phyloP scores from a whole-genome alignment of 2,888 invertebrate genomes.

The Drosophila monieri region DNA sequence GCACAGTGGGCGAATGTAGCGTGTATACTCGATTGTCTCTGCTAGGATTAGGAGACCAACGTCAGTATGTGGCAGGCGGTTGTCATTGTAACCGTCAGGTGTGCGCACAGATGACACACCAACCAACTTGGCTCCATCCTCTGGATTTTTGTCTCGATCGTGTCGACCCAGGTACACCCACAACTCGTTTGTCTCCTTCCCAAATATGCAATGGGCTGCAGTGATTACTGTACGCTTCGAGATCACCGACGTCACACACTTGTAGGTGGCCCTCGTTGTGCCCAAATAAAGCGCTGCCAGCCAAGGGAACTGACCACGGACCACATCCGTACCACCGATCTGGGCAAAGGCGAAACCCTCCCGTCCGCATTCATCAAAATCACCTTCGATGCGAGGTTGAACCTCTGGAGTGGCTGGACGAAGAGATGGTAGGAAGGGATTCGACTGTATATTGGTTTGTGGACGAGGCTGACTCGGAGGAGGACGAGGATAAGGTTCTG shows the following conservation, averaged over 20 bases:
- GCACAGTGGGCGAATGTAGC: conserved; percentile 77
- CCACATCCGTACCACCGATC: conserved; percentile 1
- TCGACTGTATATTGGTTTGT: neutral
- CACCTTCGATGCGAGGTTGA: neutral
- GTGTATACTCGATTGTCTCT: conserved; percentile 39
- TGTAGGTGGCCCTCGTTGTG: conserved; percentile 62
- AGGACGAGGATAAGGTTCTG: neutral
- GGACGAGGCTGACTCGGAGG: neutral
- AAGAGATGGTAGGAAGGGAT: neutral
- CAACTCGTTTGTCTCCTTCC: conserved; percentile 34
- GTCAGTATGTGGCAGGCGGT: conserved; percentile 58
- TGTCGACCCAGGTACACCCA: conserved; percentile 82
- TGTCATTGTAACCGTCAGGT: conserved; percentile 83
- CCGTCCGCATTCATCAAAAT: neutral
- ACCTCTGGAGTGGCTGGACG: neutral
- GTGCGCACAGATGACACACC: conserved; percentile 66
- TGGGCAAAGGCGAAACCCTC: neutral
- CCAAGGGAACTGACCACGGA: conserved; percentile 22
- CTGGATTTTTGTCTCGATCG: conserved; percentile 60
- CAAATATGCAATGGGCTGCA: conserved; percentile 83
- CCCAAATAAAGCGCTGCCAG: conserved; percentile 27
- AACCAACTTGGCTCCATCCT: conserved; percentile 71
- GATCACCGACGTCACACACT: conserved; percentile 71
- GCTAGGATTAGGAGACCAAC: conserved; percentile 54
- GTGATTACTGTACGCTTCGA: conserved; percentile 69